Evolutionary conservation across 2,797 vertebrate genomes (phyloP), one percentile per base, ranked within the genome.

Genomic region (Hephaestus fuliginosus): DNA sequence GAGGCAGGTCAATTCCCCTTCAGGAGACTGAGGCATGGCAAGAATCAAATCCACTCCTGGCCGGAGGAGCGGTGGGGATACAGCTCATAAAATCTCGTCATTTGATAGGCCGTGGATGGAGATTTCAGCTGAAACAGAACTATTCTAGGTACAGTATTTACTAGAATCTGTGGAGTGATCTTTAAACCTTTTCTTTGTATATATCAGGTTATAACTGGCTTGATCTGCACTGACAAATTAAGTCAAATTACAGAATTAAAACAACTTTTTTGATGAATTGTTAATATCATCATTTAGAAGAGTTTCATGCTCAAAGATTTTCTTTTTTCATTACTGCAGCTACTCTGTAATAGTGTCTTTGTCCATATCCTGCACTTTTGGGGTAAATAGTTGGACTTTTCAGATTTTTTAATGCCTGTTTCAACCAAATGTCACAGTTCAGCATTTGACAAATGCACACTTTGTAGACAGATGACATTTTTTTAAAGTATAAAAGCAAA

Each of bases 1-100:
- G 83, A 91, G 69, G 80, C 86, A 77, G 76, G 86, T 87, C 70
- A 58, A 74, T 85, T 89, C 58, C 76, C 78, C 70, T 80, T 84
- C 57, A 76, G 63, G 74, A 80, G 69, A 81, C 51, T 60, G 64
- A 78, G 61, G 25, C 66, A 78, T 69, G 76, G 76, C 67, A 65
- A 63, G 70, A 72, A 75, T 67, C 43, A 71, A 69, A 76, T 76
- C 80, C 63, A 57, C 36, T 76, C 66, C 30, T 57, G 62, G 66
- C 64, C 74, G 53, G 36, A 58, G 14, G 44, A 84, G 64, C 58
- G 75, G 70, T 30, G 15, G 30, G 76, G 44, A 81, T 58, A 43
- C 43, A 74, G 73, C 63, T 82, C 53, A 76, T 75, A 66, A 76
- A 85, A 70, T 39, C 9, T 10, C 56, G 68, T 70, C 52, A 80